Base-by-base conservation (phyloP, 2,888 invertebrate species). In the Diloba caeruleocephala region DNA sequence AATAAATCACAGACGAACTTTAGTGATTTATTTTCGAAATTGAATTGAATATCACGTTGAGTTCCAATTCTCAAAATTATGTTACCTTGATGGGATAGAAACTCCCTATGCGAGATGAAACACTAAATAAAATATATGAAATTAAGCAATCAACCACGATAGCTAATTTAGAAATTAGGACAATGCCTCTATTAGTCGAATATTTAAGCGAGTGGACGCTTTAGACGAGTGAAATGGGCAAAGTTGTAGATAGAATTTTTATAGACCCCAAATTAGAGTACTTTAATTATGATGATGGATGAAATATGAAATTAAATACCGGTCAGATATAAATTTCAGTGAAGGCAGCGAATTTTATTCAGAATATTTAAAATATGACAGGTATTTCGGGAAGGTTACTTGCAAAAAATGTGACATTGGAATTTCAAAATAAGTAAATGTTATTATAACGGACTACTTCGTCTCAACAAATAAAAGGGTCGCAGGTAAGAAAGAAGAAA, bases 191-290 rank as follows among this genome's bases (percentile, higher is more conserved):
- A 17, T 37, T 36, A n/a, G 37, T 38, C 29, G 56, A 65, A 58
- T 67, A 67, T 69, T 66, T 54, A 55, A 63, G 38, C 10, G 32
- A 41, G 33, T 51, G n/a, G n/a, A n/a, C n/a, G n/a, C n/a, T 37
- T 49, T 32, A 54, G 17, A 44, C 28, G 2, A 45, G 17, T 37
- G 34, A 33, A 55, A 55, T 37, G 34, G 50, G 17, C 5, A 31
- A 51, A 46, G n/a, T 41, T 55, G 25, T 36, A 14, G 31, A 46
- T 39, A 53, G 14, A 29, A 12, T 46, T 48, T 50, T 43, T 46
- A 17, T 37, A 26, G 10, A 46, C 7, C 4, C 34, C 12, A 39
- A 38, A 6, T 36, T 12, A 25, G 9, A 25, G 1, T 12, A 19
- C 5, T 36, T 26, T 17, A 14, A 21, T 23, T 19, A 21, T 10